These are phyloP conservation scores for Napeogenes sylphis DNA, from an alignment of 2,888 invertebrate species.

Conservation along the genomic window DNA sequence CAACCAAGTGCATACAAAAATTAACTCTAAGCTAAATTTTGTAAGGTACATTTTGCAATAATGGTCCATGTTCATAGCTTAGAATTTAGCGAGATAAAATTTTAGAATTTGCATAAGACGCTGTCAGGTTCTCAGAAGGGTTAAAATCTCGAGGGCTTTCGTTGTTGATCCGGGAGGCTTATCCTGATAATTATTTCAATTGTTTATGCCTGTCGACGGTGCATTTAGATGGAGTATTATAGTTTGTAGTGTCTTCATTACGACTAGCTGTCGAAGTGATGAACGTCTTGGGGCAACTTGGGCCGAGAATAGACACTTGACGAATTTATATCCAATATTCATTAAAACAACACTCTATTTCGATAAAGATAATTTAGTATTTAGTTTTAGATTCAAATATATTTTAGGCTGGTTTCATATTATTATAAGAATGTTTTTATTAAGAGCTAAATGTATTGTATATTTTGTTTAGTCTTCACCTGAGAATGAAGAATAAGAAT, in stretches of 20 bases:
- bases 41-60: constrained; percentile 31
- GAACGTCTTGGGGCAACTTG: constrained; percentile 50
- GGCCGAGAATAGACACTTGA: constrained; percentile 20
- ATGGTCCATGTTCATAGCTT: constrained; percentile 24
- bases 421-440: background rate
- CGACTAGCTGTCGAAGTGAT: constrained; percentile 61
- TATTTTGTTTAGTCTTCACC: background rate
- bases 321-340: constrained; percentile 7
- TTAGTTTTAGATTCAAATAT: background rate
- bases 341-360: constrained; percentile 1
- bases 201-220: constrained; percentile 72
- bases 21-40: background rate
- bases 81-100: constrained; percentile 47
- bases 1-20: constrained; percentile 23
- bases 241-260: constrained; percentile 75
- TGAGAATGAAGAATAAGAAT: constrained; percentile 6
- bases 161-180: constrained; percentile 67
- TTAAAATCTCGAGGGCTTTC: constrained; percentile 73
- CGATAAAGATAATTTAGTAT: too few species aligned
- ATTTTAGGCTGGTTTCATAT: background rate
- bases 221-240: constrained; percentile 77
- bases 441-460: background rate
- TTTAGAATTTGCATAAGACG: constrained; percentile 75
- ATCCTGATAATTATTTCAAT: constrained; percentile 78
- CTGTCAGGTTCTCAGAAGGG: constrained; percentile 72